Evolutionary conservation across 2,888 invertebrate species (phyloP).

Genomic region (Poecilus cupreus): DNA sequence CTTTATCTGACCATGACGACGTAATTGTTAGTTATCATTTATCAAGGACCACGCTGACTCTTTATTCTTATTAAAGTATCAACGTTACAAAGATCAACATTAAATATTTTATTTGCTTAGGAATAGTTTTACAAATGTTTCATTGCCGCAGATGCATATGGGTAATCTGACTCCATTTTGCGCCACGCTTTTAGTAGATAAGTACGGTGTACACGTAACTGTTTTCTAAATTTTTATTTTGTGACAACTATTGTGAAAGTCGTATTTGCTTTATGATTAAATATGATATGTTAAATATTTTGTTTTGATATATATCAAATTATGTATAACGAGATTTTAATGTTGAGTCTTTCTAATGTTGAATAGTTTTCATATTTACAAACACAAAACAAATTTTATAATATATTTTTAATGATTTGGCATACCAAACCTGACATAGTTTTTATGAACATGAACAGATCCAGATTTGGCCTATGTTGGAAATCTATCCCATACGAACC

Average conservation of each 20-base stretch:
- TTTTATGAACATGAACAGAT: slow-evolving; percentile 30
- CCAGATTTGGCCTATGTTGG: slow-evolving; percentile 13
- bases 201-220: too few species aligned
- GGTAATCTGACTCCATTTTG: not conserved
- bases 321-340: too few species aligned
- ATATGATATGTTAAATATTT: too few species aligned
- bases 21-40: not conserved
- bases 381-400: too few species aligned
- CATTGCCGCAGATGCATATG: not conserved
- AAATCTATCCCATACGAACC: slow-evolving; percentile 4
- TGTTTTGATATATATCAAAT: too few species aligned
- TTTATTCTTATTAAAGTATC: not conserved
- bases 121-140: not conserved
- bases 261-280: not conserved
- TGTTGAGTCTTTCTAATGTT: too few species aligned
- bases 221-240: too few species aligned
- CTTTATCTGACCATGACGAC: slow-evolving; percentile 23
- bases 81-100: not conserved
- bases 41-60: slow-evolving; percentile 10
- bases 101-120: not conserved
- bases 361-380: too few species aligned
- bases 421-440: slow-evolving; percentile 4
- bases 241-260: not conserved
- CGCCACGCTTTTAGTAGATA: not conserved
- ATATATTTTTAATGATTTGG: slow-evolving; percentile 3